A percentile compares a stretch with the other conserved stretches of the same genome.
Conservation (phyloP, 2,888 invertebrate genomes). For the Caenorhabditis sinica region DNA sequence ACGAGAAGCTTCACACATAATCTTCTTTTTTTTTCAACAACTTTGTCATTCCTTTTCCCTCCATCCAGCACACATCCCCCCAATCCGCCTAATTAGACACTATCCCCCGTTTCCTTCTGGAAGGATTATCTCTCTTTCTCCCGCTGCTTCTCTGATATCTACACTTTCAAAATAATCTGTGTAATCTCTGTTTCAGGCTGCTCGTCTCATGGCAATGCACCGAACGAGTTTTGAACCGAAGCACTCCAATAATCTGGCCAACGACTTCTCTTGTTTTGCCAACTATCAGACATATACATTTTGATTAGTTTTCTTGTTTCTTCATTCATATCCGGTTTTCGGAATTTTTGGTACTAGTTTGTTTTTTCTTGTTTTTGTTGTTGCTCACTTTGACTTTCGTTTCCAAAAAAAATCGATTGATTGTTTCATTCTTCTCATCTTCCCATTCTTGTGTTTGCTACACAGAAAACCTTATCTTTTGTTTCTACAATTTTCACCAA, state of each 20-base stretch:
- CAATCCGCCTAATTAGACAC: slow-evolving; percentile 5
- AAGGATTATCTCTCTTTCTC: slow-evolving; percentile 20
- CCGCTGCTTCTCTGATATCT: neutral
- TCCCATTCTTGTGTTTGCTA: neutral
- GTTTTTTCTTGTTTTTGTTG: no score
- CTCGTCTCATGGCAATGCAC: slow-evolving; percentile 87
- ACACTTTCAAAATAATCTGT: slow-evolving; percentile 21
- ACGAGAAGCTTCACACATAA: neutral
- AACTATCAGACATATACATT: slow-evolving; percentile 86
- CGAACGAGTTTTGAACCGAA: slow-evolving; percentile 89
- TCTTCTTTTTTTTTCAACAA: slow-evolving; percentile 1
- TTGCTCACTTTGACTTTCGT: slow-evolving; percentile 21
- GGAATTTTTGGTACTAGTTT: slow-evolving; percentile 12
- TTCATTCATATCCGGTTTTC: slow-evolving; percentile 8
- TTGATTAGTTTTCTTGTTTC: slow-evolving; percentile 14
- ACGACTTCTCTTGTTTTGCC: slow-evolving; percentile 93
- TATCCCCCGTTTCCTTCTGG: neutral
- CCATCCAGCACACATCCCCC: neutral
- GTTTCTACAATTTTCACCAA: neutral
- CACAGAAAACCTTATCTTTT: slow-evolving; percentile 7
- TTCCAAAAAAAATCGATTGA: neutral
- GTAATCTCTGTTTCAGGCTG: slow-evolving; percentile 72
- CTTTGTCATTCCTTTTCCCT: neutral
- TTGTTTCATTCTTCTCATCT: neutral
- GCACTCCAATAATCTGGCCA: slow-evolving; percentile 93